Evolutionary conservation across 2,888 invertebrate genomes (phyloP).

Genomic region (Chouioia cunea): DNA sequence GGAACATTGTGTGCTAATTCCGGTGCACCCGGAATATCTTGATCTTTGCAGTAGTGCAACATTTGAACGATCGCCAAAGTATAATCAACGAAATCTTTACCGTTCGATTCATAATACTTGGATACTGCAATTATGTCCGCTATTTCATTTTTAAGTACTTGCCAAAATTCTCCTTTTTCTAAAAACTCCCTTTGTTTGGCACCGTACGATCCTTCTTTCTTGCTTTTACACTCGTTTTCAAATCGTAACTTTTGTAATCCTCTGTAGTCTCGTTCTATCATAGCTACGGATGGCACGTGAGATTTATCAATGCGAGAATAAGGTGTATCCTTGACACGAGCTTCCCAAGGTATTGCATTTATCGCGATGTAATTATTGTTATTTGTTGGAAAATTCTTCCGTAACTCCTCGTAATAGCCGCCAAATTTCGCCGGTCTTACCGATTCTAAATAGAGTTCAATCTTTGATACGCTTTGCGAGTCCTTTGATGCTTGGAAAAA

Average conservation of each 20-base stretch:
- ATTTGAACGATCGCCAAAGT: constrained; percentile 25
- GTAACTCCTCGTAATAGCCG: constrained; percentile 28
- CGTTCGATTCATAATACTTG: constrained; percentile 23
- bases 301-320: constrained; percentile 22
- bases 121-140: constrained; percentile 35
- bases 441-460: constrained; percentile 15
- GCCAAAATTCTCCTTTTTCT: constrained; percentile 41
- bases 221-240: background rate
- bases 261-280: constrained; percentile 38
- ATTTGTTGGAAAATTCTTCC: constrained; percentile 6
- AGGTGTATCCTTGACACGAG: background rate
- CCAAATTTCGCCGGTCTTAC: constrained; percentile 30
- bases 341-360: constrained; percentile 13
- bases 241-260: constrained; percentile 34
- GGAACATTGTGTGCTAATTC: background rate
- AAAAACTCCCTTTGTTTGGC: constrained; percentile 29
- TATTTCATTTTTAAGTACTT: constrained; percentile 33
- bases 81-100: constrained; percentile 35
- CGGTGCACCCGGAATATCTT: constrained; percentile 1
- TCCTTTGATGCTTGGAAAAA: constrained; percentile 25
- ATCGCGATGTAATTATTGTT: constrained; percentile 1
- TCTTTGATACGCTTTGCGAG: constrained; percentile 4
- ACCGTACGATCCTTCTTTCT: background rate
- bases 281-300: constrained; percentile 29
- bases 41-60: constrained; percentile 41